phyloP scores from a whole-genome alignment of 2,797 vertebrate species.

The Artibeus lituratus region DNA sequence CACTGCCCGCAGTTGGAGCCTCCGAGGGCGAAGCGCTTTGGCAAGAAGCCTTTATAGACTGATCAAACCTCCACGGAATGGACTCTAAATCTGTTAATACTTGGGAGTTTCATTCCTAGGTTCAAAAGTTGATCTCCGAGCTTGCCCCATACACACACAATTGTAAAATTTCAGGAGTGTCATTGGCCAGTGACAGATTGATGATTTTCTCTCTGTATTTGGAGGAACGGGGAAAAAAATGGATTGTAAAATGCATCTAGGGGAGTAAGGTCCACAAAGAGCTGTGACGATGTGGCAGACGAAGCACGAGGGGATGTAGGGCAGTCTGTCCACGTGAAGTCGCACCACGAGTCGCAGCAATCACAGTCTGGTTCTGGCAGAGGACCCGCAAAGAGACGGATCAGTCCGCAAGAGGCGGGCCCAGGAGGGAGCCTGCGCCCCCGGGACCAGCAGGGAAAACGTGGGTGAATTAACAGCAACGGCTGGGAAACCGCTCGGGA shows the following conservation, averaged over 20 bases:
- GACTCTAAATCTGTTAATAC: background rate
- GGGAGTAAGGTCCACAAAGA: background rate
- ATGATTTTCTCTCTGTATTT: background rate
- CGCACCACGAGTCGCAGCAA: background rate
- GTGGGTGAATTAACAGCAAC: background rate
- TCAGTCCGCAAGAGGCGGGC: background rate
- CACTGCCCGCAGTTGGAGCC: constrained; percentile 34
- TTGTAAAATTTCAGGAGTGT: background rate
- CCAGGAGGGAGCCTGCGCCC: background rate
- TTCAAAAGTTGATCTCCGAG: background rate
- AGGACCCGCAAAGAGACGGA: background rate
- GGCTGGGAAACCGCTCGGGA: background rate
- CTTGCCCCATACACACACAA: background rate
- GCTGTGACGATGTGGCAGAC: background rate
- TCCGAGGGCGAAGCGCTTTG: constrained; percentile 63
- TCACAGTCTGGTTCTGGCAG: background rate
- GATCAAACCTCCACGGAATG: background rate
- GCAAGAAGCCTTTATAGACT: constrained; percentile 18
- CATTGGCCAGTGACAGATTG: background rate
- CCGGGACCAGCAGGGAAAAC: no score
- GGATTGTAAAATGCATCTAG: background rate
- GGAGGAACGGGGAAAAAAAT: background rate
- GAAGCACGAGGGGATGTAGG: background rate
- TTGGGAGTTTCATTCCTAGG: background rate
- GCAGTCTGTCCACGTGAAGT: background rate